These are phyloP conservation scores for Lamellibrachia luymesi DNA, from an alignment of 1,140 invertebrate genomes.

Conservation along the genomic window DNA sequence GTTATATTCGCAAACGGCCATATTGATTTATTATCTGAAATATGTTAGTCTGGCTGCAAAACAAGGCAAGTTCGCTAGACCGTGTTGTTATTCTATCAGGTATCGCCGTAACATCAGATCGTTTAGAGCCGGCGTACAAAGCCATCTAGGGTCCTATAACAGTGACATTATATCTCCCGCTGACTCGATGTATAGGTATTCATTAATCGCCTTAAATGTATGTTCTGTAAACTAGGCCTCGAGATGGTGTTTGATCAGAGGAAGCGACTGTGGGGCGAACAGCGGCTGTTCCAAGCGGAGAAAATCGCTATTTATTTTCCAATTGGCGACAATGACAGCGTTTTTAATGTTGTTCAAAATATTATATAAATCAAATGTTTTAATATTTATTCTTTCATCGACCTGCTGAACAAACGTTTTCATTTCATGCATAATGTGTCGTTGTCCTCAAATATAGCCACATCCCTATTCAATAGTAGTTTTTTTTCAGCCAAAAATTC, in stretches of 20 bases:
- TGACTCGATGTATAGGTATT: neutral
- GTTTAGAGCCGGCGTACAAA: neutral
- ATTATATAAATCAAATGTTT: no score
- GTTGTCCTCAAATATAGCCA: no score
- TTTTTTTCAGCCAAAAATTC: no score
- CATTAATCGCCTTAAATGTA: neutral
- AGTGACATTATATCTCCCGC: neutral
- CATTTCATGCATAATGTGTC: no score
- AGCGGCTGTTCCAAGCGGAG: no score
- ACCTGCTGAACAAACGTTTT: no score
- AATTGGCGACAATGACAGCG: no score
- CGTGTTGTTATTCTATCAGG: neutral
- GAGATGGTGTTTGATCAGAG: neutral
- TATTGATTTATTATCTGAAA: neutral
- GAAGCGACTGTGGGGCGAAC: no score
- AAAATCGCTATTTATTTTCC: no score
- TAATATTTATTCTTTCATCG: no score
- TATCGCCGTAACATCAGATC: neutral
- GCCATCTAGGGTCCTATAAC: neutral
- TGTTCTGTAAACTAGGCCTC: neutral
- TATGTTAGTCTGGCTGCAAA: neutral
- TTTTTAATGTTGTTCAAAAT: no score
- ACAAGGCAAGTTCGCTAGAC: neutral
- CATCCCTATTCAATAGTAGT: no score
- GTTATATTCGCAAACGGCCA: neutral